These are phyloP conservation scores for Mactra quadrangularis DNA, from an alignment of 1,140 invertebrate species.

Conservation along the genomic window DNA sequence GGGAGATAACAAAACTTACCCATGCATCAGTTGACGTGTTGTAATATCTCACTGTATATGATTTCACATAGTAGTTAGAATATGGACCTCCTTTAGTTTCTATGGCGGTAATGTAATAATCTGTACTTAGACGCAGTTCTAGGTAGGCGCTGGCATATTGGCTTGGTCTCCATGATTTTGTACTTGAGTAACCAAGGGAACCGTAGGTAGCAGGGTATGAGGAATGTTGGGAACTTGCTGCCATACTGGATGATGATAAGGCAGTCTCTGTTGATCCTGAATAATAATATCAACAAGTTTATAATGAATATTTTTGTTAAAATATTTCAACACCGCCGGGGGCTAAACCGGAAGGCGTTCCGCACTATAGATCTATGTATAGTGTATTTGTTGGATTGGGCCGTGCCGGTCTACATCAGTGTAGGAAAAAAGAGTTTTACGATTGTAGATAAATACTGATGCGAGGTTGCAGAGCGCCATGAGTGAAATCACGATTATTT, in stretches of 20 bases:
- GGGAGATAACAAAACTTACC: no score
- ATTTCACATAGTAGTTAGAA: constrained; percentile 38
- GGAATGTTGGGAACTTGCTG: constrained; percentile 9
- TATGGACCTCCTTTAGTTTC: constrained; percentile 27
- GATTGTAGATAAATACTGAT: no score
- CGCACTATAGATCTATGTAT: background rate
- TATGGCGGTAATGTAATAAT: constrained; percentile 48
- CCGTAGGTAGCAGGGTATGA: constrained; percentile 31
- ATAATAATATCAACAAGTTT: background rate
- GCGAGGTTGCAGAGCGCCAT: no score
- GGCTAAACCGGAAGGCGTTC: background rate
- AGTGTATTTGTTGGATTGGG: no score
- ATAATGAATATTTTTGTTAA: background rate
- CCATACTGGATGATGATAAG: constrained; percentile 11
- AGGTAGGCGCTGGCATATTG: background rate
- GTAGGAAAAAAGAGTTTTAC: no score
- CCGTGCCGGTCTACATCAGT: no score
- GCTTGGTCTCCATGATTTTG: constrained; percentile 33
- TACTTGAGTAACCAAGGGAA: background rate
- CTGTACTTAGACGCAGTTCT: constrained; percentile 27
- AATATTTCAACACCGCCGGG: background rate
- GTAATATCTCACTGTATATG: constrained; percentile 49
- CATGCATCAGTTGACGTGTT: constrained; percentile 26
- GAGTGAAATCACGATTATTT: no score
- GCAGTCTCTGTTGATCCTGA: constrained; percentile 29